A percentile compares a stretch with the other conserved stretches of the same genome.
Conservation (phyloP, 2,888 invertebrate genomes). For the Palloptera scutellata region DNA sequence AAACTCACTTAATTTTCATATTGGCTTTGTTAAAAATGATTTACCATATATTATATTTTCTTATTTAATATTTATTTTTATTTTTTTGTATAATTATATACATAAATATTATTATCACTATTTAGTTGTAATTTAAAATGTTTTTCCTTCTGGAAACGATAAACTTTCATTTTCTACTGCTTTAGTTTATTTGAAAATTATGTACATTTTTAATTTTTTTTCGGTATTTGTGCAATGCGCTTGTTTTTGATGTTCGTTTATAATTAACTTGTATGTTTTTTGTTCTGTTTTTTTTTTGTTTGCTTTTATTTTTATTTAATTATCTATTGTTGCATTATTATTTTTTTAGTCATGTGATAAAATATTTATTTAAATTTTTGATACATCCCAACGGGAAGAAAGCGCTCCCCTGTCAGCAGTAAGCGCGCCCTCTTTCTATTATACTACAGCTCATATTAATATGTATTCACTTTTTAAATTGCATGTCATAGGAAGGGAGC, state of each 20-base stretch:
- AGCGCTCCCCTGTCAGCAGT: too few species aligned
- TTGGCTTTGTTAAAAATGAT: neutral
- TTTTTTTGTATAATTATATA: too few species aligned
- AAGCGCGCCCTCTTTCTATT: too few species aligned
- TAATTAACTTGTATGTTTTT: neutral
- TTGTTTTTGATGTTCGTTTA: conserved; percentile 9
- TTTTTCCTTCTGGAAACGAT: neutral
- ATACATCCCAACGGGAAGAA: too few species aligned
- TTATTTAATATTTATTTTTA: neutral
- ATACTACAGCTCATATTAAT: too few species aligned
- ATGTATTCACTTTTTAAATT: too few species aligned
- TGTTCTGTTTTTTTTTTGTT: conserved; percentile 12
- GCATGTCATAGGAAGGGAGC: too few species aligned
- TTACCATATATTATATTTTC: neutral
- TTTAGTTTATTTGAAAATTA: neutral
- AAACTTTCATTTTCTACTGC: neutral
- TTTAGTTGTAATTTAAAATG: too few species aligned
- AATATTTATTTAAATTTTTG: too few species aligned
- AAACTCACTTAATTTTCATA: too few species aligned
- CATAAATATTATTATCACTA: neutral
- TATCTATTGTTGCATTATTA: conserved; percentile 35
- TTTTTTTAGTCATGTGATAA: conserved; percentile 6
- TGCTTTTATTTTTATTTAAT: conserved; percentile 31
- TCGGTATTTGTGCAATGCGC: conserved; percentile 21
- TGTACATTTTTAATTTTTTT: conserved; percentile 4